phyloP scores from a whole-genome alignment of 2,888 invertebrate genomes.

The Eilema griseolum region DNA sequence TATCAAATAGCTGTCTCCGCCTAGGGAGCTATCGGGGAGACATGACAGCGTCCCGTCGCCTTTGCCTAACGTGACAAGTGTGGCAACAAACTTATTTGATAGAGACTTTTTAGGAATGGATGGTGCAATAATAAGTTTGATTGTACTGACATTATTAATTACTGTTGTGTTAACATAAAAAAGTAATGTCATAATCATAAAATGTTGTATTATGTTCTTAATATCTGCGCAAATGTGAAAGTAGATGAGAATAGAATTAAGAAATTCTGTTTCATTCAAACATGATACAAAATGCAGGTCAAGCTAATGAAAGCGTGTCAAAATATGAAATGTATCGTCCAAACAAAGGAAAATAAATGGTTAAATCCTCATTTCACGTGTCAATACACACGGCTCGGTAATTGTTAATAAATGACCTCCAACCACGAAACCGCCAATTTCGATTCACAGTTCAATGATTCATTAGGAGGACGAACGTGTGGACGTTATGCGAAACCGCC shows the following conservation, averaged over 20 bases:
- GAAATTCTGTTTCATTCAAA: not conserved
- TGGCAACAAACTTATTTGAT: no score
- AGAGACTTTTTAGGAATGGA: no score
- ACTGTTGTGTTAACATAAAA: no score
- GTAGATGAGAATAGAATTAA: conserved; percentile 4
- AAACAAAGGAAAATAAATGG: not conserved
- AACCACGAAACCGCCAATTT: conserved; percentile 35
- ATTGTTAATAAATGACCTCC: conserved; percentile 21
- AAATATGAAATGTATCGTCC: not conserved
- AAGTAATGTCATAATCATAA: not conserved
- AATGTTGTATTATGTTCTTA: not conserved
- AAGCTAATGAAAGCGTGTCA: conserved; percentile 6
- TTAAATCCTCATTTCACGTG: conserved; percentile 1
- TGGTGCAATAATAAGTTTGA: no score
- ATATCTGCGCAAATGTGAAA: conserved; percentile 6
- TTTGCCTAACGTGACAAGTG: no score
- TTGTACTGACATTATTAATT: no score
- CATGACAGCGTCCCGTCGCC: no score
- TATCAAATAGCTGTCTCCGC: no score
- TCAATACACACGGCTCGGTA: conserved; percentile 18
- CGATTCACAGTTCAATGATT: conserved; percentile 29
- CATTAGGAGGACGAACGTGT: conserved; percentile 21
- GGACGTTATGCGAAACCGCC: not conserved
- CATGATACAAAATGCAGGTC: not conserved
- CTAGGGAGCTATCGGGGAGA: no score